Conservation (phyloP, 2,888 invertebrate genomes). For the Patella ulyssiponensis region DNA sequence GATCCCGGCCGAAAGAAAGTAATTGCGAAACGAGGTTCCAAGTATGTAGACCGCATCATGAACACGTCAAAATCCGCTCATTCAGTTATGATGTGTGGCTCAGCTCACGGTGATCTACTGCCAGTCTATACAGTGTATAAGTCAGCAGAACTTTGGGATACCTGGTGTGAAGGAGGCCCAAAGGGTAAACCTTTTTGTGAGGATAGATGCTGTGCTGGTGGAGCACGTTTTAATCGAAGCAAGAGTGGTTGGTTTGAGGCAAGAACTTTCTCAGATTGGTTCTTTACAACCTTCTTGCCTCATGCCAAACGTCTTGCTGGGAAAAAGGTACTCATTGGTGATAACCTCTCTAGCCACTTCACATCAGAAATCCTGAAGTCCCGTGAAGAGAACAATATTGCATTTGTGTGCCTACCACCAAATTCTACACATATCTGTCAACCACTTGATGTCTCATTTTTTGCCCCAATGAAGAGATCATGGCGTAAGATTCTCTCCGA, state of each 20-base stretch:
- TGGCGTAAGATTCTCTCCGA: neutral
- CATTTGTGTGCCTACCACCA: neutral
- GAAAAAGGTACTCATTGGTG: neutral
- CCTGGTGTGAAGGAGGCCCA: too few relatives aligned
- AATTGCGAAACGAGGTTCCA: neutral
- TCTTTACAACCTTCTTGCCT: neutral
- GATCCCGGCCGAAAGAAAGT: conserved; percentile 60
- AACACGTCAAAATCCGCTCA: conserved; percentile 58
- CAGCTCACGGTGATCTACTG: conserved; percentile 66
- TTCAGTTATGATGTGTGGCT: conserved; percentile 69
- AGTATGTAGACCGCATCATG: conserved; percentile 62
- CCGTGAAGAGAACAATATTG: neutral
- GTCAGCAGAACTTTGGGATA: conserved; percentile 36
- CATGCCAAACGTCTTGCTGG: neutral
- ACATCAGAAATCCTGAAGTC: neutral
- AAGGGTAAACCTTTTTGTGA: too few relatives aligned
- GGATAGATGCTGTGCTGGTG: neutral
- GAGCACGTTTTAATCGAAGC: neutral
- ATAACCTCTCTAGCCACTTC: neutral
- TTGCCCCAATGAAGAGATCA: neutral
- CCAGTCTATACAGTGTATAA: conserved; percentile 73
- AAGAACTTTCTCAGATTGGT: neutral
- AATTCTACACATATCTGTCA: neutral
- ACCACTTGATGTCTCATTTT: neutral
- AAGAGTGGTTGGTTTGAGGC: neutral